These are phyloP conservation scores for Nebria brevicollis DNA, from an alignment of 2,888 invertebrate genomes.

Conservation along the genomic window DNA sequence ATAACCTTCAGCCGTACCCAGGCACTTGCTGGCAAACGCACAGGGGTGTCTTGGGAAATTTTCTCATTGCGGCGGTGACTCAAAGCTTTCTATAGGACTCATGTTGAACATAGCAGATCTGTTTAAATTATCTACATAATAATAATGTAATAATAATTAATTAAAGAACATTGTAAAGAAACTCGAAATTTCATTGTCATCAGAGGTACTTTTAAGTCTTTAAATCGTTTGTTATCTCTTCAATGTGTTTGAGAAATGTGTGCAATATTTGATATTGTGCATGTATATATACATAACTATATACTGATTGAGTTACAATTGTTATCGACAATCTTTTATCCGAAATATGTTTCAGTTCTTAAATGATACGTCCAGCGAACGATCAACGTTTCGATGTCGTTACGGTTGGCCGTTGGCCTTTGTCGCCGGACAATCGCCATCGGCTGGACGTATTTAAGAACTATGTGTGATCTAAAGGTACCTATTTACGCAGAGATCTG, in stretches of 20 bases:
- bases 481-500: constrained; percentile 39
- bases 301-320: constrained; percentile 13
- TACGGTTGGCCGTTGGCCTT: background rate
- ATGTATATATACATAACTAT: background rate
- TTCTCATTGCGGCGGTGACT: constrained; percentile 15
- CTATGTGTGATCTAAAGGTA: constrained; percentile 41
- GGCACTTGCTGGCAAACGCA: background rate
- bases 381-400: background rate
- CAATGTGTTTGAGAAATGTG: constrained; percentile 38
- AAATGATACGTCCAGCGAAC: constrained; percentile 18
- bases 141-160: constrained; percentile 42
- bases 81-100: constrained; percentile 25
- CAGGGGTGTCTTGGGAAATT: background rate
- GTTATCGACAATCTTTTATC: constrained; percentile 44
- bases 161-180: constrained; percentile 45
- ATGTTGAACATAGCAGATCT: constrained; percentile 45
- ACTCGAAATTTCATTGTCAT: constrained; percentile 45
- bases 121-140: constrained; percentile 38
- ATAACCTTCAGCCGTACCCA: constrained; percentile 7
- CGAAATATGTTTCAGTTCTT: constrained; percentile 38
- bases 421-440: constrained; percentile 16
- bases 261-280: constrained; percentile 5
- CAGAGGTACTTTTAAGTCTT: constrained; percentile 44
- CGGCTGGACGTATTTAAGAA: constrained; percentile 39
- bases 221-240: constrained; percentile 31